A percentile compares a stretch with the other conserved stretches of the same genome.
Conservation (phyloP, 2,888 invertebrate species). For the Salpingus planirostris region DNA sequence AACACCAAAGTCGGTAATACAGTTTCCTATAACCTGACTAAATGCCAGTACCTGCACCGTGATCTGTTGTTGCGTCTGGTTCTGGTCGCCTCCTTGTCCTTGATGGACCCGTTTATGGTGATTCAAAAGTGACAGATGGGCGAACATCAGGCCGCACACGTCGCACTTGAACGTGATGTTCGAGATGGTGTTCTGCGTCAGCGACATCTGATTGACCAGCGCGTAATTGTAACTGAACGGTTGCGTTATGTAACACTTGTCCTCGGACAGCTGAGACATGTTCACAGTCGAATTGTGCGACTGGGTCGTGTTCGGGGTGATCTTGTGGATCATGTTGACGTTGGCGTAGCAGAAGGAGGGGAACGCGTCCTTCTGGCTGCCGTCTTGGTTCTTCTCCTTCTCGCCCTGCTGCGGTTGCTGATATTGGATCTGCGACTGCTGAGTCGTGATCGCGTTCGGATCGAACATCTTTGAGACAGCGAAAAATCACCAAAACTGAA, state of each 20-base stretch:
- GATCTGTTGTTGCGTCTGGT: conserved; percentile 35
- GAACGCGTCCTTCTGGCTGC: conserved; percentile 44
- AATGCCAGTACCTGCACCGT: conserved; percentile 30
- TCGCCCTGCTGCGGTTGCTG: conserved; percentile 28
- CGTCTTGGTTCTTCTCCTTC: conserved; percentile 33
- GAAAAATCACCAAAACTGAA: conserved; percentile 1
- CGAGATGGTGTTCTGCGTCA: conserved; percentile 66
- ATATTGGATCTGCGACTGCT: conserved; percentile 39
- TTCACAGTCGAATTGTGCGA: conserved; percentile 49
- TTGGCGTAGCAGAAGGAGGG: conserved; percentile 64
- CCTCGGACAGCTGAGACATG: conserved; percentile 59
- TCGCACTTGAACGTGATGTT: conserved; percentile 85
- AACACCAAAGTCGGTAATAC: no score
- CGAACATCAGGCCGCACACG: conserved; percentile 78
- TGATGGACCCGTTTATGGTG: conserved; percentile 79
- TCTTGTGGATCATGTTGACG: conserved; percentile 60
- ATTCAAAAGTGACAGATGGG: conserved; percentile 71
- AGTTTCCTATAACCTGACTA: no score
- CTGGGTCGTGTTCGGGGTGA: conserved; percentile 39
- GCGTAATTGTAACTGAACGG: conserved; percentile 76
- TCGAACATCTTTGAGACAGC: conserved; percentile 36
- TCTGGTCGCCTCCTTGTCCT: conserved; percentile 48
- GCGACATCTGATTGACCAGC: conserved; percentile 73
- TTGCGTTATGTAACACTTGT: conserved; percentile 68
- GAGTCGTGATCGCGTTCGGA: conserved; percentile 41